Conservation (phyloP, 2,797 vertebrate species). For the Sebastes matsubarae region DNA sequence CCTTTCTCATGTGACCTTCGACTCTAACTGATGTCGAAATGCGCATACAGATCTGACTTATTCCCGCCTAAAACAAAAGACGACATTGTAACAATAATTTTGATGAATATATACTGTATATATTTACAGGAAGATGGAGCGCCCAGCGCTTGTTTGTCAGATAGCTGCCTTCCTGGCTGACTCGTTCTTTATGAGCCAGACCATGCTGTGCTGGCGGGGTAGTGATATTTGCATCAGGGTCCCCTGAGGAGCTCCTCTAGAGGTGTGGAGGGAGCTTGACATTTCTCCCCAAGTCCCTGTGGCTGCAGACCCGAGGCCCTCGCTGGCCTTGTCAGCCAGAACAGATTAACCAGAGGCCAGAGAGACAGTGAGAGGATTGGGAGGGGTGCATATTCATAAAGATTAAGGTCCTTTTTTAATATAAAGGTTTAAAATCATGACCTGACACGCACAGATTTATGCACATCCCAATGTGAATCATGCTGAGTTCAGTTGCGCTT, state of each 20-base stretch:
- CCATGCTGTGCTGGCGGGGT: slow-evolving; percentile 58
- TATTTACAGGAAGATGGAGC: neutral
- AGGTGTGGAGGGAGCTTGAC: slow-evolving; percentile 75
- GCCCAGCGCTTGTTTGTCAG: slow-evolving; percentile 6
- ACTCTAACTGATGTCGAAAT: neutral
- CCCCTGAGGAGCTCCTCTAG: slow-evolving; percentile 68
- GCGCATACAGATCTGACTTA: neutral
- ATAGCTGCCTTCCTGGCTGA: slow-evolving; percentile 40
- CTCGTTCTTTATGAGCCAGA: slow-evolving; percentile 54
- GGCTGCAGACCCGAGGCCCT: slow-evolving; percentile 66
- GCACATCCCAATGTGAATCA: slow-evolving; percentile 5
- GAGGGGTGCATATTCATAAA: slow-evolving; percentile 41
- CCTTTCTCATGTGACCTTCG: neutral
- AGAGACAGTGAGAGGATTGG: slow-evolving; percentile 45
- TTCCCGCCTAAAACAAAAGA: neutral
- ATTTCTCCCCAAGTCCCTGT: slow-evolving; percentile 70
- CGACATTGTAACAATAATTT: neutral
- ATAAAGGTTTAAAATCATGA: slow-evolving; percentile 37
- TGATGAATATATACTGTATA: neutral
- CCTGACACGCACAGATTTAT: slow-evolving; percentile 21
- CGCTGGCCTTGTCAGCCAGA: slow-evolving; percentile 67
- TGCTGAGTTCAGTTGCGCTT: slow-evolving; percentile 6
- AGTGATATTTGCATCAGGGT: slow-evolving; percentile 71
- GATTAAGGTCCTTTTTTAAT: slow-evolving; percentile 36
- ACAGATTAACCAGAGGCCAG: slow-evolving; percentile 58